Conservation (phyloP, 2,113 vertebrate species). For the Saccopteryx leptura region DNA sequence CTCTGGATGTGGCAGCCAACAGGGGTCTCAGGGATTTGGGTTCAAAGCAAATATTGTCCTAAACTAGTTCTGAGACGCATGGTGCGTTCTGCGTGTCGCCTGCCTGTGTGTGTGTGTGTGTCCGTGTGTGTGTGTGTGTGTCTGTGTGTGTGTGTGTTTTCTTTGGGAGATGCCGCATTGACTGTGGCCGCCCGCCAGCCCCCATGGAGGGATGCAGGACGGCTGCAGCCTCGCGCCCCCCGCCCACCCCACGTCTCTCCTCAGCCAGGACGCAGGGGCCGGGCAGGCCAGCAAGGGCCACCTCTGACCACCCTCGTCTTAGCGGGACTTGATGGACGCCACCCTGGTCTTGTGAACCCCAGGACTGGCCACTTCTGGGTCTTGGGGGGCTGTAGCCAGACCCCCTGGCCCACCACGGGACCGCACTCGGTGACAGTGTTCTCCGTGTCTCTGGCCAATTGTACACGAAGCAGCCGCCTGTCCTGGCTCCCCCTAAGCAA, state of each 20-base stretch:
- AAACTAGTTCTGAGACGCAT: background rate
- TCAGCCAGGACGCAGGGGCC: rapidly evolving
- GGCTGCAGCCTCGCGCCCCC: background rate
- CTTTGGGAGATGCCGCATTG: conserved; percentile 7
- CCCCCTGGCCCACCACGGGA: rapidly evolving
- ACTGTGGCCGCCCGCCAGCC: background rate
- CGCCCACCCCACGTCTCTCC: background rate
- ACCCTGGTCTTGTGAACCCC: background rate
- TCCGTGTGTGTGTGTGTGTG: background rate
- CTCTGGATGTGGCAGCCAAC: background rate
- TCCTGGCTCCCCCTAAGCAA: too few relatives aligned
- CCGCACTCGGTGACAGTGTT: background rate
- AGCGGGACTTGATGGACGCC: background rate
- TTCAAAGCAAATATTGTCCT: conserved; percentile 29
- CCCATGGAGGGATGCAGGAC: background rate
- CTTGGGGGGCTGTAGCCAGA: background rate
- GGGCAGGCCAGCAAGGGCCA: background rate
- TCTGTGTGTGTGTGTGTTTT: background rate
- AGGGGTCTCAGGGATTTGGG: background rate
- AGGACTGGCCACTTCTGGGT: rapidly evolving
- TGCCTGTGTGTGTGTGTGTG: background rate
- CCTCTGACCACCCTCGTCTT: background rate
- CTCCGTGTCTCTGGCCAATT: background rate
- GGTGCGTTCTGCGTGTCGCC: rapidly evolving
- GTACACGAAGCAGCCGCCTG: too few relatives aligned